Conservation (phyloP, 2,113 vertebrate genomes). For the Phyllostomus discolor region DNA sequence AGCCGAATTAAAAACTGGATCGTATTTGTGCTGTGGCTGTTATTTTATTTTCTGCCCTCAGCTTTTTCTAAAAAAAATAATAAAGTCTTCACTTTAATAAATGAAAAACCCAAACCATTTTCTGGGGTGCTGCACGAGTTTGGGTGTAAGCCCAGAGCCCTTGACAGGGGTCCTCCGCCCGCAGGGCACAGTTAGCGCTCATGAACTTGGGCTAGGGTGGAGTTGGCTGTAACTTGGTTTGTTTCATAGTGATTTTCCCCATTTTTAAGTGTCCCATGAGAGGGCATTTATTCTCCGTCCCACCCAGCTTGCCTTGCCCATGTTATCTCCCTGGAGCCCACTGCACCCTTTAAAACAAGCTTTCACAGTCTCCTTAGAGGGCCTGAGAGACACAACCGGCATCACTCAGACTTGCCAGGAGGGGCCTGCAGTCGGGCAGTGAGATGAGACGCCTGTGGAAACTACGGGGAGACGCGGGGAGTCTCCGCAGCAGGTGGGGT, state of each 20-base stretch:
- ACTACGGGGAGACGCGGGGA: neutral
- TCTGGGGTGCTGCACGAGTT: neutral
- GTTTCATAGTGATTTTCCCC: neutral
- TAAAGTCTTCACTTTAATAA: neutral
- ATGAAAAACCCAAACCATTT: neutral
- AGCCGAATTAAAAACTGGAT: neutral
- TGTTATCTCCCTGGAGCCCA: neutral
- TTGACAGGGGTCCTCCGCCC: neutral
- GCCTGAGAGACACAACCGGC: neutral
- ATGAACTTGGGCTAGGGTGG: neutral
- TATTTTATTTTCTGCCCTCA: neutral
- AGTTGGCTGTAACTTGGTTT: neutral
- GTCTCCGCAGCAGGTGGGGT: neutral
- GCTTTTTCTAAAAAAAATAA: neutral
- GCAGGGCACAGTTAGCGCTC: neutral
- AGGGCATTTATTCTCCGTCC: neutral
- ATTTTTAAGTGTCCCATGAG: neutral
- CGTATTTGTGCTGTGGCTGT: neutral
- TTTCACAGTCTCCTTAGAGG: neutral
- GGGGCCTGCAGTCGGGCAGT: neutral
- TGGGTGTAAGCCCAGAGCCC: neutral
- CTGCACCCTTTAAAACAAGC: accelerated
- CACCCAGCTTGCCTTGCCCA: neutral
- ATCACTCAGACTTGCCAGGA: neutral
- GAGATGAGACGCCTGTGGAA: neutral